Base-by-base conservation (phyloP, 1,140 invertebrate species). In the Xylocopa sonorina region DNA sequence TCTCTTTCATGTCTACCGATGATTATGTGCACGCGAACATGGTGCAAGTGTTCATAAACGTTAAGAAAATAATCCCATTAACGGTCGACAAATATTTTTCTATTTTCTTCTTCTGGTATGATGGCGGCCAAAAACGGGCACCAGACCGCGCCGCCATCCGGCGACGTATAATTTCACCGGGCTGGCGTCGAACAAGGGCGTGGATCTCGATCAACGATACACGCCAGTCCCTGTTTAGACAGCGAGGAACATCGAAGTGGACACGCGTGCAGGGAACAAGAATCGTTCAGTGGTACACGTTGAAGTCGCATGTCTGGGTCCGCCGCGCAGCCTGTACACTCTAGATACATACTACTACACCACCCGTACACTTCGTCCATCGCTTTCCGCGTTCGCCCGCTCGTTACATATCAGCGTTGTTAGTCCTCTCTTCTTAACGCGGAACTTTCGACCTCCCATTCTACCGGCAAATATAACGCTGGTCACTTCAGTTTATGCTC, bases 401-500 rank as follows among this genome's bases (percentile, higher is more conserved):
- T 68, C 27, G 62, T 24, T 64, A n/a, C 46, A n/a, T n/a, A n/a
- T n/a, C 41, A n/a, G 48, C 62, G 62, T 34, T 48, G 50, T 82
- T 73, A 66, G 68, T 46, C 18, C 48, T 71, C 57, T 71, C 77
- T 79, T 68, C 68, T 82, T 62, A 60, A 57, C 58, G 48, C 58
- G 77, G 53, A 80, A 80, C 82, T 84, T 80, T 76, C 67, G 71
- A 71, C 66, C 82, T 80, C 69, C 53, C 79, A 55, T 46, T 63
- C 53, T 18, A 34, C 46, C 32, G 55, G 18, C 43, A 24, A 76
- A 80, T 62, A 71, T 62, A 71, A 73, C 58, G 58, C 62, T 29
- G 60, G 27, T 64, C 55, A 62, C 62, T 84, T 84, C 55, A 84
- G 83, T 84, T 84, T 80, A 80, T 68, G 60, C 46, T 24, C 72